A percentile compares a stretch with the other conserved stretches of the same genome.
phyloP scores from a whole-genome alignment of 2,888 invertebrate species.

The Drosophila ezoana region DNA sequence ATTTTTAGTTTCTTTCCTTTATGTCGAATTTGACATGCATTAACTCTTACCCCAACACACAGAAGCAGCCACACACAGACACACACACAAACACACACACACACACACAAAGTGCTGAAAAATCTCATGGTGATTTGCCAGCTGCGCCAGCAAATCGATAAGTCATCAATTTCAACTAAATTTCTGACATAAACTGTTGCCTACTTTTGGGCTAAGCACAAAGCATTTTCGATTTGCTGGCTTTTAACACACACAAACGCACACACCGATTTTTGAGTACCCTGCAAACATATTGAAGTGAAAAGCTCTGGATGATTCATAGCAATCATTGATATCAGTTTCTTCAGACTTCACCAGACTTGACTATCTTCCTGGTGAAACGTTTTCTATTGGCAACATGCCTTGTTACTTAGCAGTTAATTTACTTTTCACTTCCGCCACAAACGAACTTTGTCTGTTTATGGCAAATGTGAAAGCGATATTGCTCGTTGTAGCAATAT shows the following conservation, averaged over 20 bases:
- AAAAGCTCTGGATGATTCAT: neutral
- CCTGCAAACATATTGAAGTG: conserved; percentile 12
- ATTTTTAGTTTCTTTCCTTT: conserved; percentile 26
- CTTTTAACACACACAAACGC: neutral
- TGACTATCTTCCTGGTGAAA: too few species aligned
- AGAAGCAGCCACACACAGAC: neutral
- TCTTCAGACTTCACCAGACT: too few species aligned
- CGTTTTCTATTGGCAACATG: too few species aligned
- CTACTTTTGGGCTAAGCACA: conserved; percentile 38
- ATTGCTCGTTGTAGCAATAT: too few species aligned
- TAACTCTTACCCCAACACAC: conserved; percentile 20
- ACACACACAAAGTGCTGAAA: conserved; percentile 15
- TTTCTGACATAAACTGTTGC: conserved; percentile 41
- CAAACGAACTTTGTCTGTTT: too few species aligned
- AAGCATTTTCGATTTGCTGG: conserved; percentile 30
- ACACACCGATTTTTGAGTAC: conserved; percentile 2
- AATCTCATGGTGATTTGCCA: conserved; percentile 17
- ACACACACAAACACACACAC: conserved; percentile 2
- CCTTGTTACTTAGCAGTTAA: too few species aligned
- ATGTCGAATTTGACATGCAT: conserved; percentile 30
- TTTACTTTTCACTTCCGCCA: too few species aligned
- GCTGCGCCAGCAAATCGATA: conserved; percentile 49
- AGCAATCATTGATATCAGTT: neutral
- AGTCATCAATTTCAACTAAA: conserved; percentile 42
- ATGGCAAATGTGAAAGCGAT: too few species aligned